Conservation (phyloP, 2,113 vertebrate species). For the Tragelaphus strepsiceros region DNA sequence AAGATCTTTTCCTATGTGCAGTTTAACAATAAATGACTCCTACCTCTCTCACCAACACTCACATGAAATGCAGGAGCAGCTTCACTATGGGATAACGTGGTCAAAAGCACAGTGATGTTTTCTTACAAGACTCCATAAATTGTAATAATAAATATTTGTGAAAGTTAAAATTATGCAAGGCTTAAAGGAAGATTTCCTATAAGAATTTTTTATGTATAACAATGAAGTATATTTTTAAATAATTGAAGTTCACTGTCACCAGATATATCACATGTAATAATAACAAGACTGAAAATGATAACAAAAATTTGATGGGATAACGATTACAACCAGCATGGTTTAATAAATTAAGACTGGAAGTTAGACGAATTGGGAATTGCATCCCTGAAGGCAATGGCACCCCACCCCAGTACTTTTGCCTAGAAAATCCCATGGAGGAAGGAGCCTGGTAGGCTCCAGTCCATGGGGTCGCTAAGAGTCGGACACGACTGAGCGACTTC, state of each 20-base stretch:
- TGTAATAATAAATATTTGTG: neutral
- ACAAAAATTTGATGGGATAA: neutral
- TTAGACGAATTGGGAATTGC: neutral
- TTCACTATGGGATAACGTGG: neutral
- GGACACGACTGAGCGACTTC: no score
- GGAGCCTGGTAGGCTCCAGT: no score
- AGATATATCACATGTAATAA: neutral
- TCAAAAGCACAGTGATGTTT: neutral
- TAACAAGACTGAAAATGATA: neutral
- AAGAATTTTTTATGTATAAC: neutral
- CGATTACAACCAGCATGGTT: neutral
- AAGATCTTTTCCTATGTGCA: neutral
- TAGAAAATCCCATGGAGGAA: no score
- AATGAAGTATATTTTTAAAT: slow-evolving; percentile 1
- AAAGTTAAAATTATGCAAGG: neutral
- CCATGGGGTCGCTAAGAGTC: no score
- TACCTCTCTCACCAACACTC: neutral
- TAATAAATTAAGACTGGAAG: neutral
- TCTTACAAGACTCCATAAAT: neutral
- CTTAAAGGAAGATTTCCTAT: neutral
- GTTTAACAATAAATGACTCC: neutral
- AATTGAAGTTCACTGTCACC: neutral
- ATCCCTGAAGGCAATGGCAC: neutral
- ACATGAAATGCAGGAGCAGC: neutral
- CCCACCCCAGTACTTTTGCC: no score